These are phyloP conservation scores for Lordiphosa clarofinis DNA, from an alignment of 1,140 invertebrate genomes.

Conservation along the genomic window DNA sequence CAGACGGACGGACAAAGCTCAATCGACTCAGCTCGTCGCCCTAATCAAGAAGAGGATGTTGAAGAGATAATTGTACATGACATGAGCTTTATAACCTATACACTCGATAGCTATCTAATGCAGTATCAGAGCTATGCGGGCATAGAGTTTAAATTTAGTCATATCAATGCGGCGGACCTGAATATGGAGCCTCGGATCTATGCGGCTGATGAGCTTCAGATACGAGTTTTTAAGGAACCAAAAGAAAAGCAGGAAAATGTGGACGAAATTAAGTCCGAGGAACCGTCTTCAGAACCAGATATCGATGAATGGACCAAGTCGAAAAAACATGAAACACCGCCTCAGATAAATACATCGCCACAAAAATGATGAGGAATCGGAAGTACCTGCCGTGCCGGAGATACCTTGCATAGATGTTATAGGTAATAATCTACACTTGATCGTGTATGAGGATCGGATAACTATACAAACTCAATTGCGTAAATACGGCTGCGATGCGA, in stretches of 20 bases:
- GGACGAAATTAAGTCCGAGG: background rate
- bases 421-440: conserved; percentile 20
- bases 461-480: conserved; percentile 20
- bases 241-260: background rate
- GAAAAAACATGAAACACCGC: background rate
- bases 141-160: conserved; percentile 23
- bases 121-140: conserved; percentile 38
- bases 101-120: conserved; percentile 20
- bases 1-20: too few relatives aligned
- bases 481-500: conserved; percentile 40
- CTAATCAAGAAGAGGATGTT: conserved; percentile 21
- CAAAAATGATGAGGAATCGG: background rate
- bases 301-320: conserved; percentile 46
- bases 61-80: conserved; percentile 21
- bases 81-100: conserved; percentile 30
- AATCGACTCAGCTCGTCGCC: too few relatives aligned
- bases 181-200: conserved; percentile 30
- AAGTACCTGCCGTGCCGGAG: background rate
- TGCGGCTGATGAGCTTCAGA: conserved; percentile 33
- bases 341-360: too few relatives aligned
- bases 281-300: conserved; percentile 43
- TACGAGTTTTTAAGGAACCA: conserved; percentile 18
- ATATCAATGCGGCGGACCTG: conserved; percentile 12
- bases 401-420: conserved; percentile 24
- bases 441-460: conserved; percentile 2